These are phyloP conservation scores for Nasua narica DNA, from an alignment of 2,797 vertebrate genomes.

Conservation along the genomic window DNA sequence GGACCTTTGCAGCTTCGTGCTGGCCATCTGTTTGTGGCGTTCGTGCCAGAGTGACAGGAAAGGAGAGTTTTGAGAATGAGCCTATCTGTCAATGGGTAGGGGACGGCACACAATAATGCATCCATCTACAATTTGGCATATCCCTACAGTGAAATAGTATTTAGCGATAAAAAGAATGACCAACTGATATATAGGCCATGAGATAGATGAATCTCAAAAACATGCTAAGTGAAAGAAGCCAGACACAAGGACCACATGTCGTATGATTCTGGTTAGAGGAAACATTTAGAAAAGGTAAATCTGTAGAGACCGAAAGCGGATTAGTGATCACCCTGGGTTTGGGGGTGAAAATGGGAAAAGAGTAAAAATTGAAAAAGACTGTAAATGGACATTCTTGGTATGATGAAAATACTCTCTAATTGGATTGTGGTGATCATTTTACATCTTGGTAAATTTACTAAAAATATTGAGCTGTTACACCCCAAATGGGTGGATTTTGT, in stretches of 20 bases:
- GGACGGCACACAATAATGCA: background rate
- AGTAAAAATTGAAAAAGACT: background rate
- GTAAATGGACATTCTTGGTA: background rate
- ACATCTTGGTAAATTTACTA: background rate
- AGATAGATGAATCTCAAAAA: background rate
- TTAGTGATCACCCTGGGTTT: background rate
- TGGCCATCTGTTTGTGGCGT: background rate
- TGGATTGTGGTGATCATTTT: background rate
- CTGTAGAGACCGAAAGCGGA: background rate
- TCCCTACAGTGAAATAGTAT: background rate
- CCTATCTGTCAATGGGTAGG: background rate
- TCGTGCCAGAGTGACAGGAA: background rate
- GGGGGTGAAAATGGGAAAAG: background rate
- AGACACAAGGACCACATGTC: background rate
- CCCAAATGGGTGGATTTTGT: background rate
- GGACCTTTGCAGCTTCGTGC: background rate
- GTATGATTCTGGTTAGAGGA: background rate
- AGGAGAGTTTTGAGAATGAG: background rate
- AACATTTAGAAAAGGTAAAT: background rate
- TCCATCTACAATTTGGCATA: too few species aligned
- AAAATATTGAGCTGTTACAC: background rate
- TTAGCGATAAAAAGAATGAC: background rate
- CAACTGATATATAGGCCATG: background rate
- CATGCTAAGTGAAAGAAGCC: background rate
- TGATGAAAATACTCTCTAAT: background rate